Evolutionary conservation across 2,797 vertebrate species (phyloP), one percentile per base, ranked within the genome.

Genomic region (Danio tinwini): DNA sequence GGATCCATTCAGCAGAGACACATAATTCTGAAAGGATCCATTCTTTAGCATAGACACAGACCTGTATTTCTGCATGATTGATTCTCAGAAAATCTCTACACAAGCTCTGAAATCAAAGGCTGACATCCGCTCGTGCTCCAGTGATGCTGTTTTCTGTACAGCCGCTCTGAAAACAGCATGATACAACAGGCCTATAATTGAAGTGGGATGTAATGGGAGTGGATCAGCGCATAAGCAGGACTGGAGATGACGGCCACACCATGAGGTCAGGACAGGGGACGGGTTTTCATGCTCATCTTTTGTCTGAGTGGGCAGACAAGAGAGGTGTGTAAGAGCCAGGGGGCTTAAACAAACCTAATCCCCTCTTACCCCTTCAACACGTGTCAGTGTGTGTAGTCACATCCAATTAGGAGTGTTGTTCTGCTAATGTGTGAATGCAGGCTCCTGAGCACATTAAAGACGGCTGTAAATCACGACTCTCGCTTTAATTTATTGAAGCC

Each of bases 361-460:
- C 19, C 40, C 14, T 55, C 14, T 76, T n/a, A 45, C 17, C 61
- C 10, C 17, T 14, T 42, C 29, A 61, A 16, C 42, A 7, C 39
- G 14, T 45, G 59, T 44, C 42, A 53, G 40, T 63, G 68, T 56
- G n/a, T 17, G 17, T 49, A 58, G n/a, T 56, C 71, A 59, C 62
- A 81, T 74, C 49, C 21, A 67, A 49, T 68, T 58, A 67, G 42
- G 39, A n/a, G 29, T 37, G 40, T n/a, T 39, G 12, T 47, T 40
- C 21, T 12, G 17, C 50, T 73, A 56, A 39, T 49, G 61, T 55
- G 16, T 74, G 39, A 74, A 78, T 69, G 77, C 19, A 37, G 71
- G 39, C 61, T 45, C n/a, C 45, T 62, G 56, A 16, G 47, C 58
- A 56, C 67, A 71, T 47, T 63, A 40, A 62, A 61, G 40, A 29